Evolutionary conservation across 2,113 vertebrate species (phyloP).

Genomic region (Motacilla alba): DNA sequence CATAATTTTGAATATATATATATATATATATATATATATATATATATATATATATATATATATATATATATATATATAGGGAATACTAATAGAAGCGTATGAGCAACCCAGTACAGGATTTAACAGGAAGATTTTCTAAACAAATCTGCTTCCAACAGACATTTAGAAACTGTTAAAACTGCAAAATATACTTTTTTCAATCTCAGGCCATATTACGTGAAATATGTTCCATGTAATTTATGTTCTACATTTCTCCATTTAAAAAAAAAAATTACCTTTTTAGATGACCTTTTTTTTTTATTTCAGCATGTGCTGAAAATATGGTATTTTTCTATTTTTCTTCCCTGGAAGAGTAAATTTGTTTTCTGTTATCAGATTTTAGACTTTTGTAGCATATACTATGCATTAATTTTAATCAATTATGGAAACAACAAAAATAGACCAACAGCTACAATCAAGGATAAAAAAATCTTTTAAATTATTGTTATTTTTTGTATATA

Average conservation of each 20-base stretch:
- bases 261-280: not conserved
- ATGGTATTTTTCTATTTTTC: not conserved
- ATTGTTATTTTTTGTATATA: not conserved
- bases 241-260: not conserved
- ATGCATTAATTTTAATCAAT: conserved; percentile 6
- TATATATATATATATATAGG: not conserved
- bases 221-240: not conserved
- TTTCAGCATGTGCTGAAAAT: not conserved
- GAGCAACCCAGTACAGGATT: not conserved
- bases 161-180: not conserved
- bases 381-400: conserved; percentile 9
- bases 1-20: not conserved
- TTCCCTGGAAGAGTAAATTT: not conserved
- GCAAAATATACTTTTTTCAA: not conserved
- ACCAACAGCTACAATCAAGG: not conserved
- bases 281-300: not conserved
- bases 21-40: not conserved
- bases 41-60: not conserved
- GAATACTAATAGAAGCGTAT: not conserved
- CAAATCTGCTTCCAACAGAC: not conserved
- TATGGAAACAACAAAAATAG: not conserved
- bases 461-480: not conserved
- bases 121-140: not conserved
- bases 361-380: conserved; percentile 33
- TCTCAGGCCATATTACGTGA: not conserved